These are phyloP conservation scores for Ahaetulla prasina DNA, from an alignment of 2,113 vertebrate species.

Conservation along the genomic window DNA sequence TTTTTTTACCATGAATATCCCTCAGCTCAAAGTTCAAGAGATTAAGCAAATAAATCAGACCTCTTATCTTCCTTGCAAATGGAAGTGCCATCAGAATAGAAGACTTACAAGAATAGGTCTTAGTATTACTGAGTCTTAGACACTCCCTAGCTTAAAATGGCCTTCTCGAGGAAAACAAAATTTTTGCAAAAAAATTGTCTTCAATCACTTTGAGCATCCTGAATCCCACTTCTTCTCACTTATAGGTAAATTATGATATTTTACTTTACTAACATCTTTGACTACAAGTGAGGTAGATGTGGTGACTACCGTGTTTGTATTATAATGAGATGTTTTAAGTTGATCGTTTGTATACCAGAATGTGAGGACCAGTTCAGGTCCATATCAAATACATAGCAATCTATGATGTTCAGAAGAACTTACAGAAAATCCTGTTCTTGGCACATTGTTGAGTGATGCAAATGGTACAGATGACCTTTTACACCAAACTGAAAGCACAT, in stretches of 20 bases:
- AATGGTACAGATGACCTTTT: background rate
- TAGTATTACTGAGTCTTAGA: slow-evolving; percentile 40
- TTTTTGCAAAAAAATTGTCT: background rate
- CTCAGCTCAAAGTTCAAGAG: slow-evolving; percentile 13
- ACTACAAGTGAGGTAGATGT: background rate
- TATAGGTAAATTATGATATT: background rate
- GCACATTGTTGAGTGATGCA: background rate
- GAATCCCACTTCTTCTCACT: background rate
- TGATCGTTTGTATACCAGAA: background rate
- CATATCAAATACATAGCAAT: background rate
- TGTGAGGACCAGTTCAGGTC: background rate
- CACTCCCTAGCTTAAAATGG: slow-evolving; percentile 33
- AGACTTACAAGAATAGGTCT: slow-evolving; percentile 18
- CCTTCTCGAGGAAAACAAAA: background rate
- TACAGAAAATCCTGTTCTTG: background rate
- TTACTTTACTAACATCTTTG: background rate
- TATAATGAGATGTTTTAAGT: background rate
- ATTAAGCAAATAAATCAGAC: background rate
- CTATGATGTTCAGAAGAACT: background rate
- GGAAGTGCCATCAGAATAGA: background rate
- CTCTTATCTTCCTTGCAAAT: slow-evolving; percentile 17
- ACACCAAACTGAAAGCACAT: background rate
- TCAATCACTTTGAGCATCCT: slow-evolving; percentile 32
- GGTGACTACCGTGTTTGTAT: background rate
- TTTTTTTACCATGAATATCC: slow-evolving; percentile 18